These are phyloP conservation scores for Steinernema carpocapsae DNA, from an alignment of 2,888 invertebrate species.

Conservation along the genomic window DNA sequence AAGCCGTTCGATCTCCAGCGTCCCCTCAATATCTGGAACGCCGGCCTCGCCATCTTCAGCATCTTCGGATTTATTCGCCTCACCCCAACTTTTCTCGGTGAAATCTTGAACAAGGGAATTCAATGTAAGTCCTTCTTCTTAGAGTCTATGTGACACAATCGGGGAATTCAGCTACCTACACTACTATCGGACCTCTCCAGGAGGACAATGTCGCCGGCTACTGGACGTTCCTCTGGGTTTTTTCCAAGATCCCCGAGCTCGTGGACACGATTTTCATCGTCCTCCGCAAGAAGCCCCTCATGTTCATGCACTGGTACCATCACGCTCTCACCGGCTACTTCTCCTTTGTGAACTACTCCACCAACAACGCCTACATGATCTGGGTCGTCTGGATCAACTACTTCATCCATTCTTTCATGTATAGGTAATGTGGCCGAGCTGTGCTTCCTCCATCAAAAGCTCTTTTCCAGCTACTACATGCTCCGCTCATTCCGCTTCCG, in stretches of 20 bases:
- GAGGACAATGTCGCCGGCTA: slow-evolving; percentile 57
- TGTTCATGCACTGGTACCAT: slow-evolving; percentile 66
- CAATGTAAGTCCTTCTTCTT: slow-evolving; percentile 2
- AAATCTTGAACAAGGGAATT: slow-evolving; percentile 4
- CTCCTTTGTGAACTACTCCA: slow-evolving; percentile 63
- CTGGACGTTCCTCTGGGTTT: slow-evolving; percentile 65
- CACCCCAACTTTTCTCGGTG: slow-evolving; percentile 40
- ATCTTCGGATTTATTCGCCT: slow-evolving; percentile 70
- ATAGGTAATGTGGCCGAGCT: slow-evolving; percentile 44
- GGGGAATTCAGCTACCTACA: slow-evolving; percentile 58
- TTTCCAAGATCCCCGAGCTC: slow-evolving; percentile 65
- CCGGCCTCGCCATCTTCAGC: slow-evolving; percentile 71
- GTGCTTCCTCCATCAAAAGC: background rate
- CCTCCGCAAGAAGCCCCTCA: slow-evolving; percentile 62
- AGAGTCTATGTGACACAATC: too few relatives aligned
- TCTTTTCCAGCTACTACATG: slow-evolving; percentile 56
- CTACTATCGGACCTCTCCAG: slow-evolving; percentile 57
- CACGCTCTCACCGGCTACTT: slow-evolving; percentile 65
- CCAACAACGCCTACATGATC: slow-evolving; percentile 64
- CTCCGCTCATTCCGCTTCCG: slow-evolving; percentile 60
- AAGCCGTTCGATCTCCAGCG: slow-evolving; percentile 70
- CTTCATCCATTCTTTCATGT: slow-evolving; percentile 63
- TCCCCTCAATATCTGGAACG: slow-evolving; percentile 71
- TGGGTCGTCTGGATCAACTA: slow-evolving; percentile 66
- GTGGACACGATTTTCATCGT: slow-evolving; percentile 66